phyloP scores from a whole-genome alignment of 2,888 invertebrate genomes.

The Azorinus chamasolen region DNA sequence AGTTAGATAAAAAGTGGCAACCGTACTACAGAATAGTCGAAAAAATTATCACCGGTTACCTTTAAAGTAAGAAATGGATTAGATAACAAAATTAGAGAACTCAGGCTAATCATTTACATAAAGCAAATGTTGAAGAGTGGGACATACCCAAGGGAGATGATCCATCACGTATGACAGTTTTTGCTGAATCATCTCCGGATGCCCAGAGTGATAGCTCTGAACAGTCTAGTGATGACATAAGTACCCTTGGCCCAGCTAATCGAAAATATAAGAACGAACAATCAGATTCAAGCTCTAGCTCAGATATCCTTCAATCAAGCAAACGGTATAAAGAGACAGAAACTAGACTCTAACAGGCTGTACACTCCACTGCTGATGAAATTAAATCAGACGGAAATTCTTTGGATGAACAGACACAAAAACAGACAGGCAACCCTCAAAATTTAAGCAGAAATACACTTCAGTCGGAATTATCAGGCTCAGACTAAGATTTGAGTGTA shows the following conservation, averaged over 20 bases:
- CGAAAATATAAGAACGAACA: slow-evolving; percentile 15
- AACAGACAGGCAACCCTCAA: too few relatives aligned
- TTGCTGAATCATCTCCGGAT: slow-evolving; percentile 19
- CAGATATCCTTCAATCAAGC: too few relatives aligned
- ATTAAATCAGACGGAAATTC: too few relatives aligned
- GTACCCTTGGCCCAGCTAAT: background rate
- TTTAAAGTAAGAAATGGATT: slow-evolving; percentile 48
- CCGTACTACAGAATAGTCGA: slow-evolving; percentile 56
- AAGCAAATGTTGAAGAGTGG: slow-evolving; percentile 39
- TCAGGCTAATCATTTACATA: slow-evolving; percentile 39
- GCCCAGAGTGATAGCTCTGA: slow-evolving; percentile 12
- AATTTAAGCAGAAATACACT: too few relatives aligned
- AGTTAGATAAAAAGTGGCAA: slow-evolving; percentile 8
- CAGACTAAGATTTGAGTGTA: too few relatives aligned
- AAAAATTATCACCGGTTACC: slow-evolving; percentile 39
- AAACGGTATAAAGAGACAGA: too few relatives aligned
- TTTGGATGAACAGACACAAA: too few relatives aligned
- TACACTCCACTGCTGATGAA: too few relatives aligned
- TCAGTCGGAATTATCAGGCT: too few relatives aligned
- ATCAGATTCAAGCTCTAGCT: slow-evolving; percentile 2
- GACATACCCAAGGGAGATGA: slow-evolving; percentile 4
- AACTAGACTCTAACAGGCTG: too few relatives aligned
- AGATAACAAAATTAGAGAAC: slow-evolving; percentile 21
- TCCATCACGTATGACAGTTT: background rate
- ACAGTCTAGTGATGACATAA: slow-evolving; percentile 9